Conservation (phyloP, 1,140 invertebrate species). For the Oreohelix idahoensis region DNA sequence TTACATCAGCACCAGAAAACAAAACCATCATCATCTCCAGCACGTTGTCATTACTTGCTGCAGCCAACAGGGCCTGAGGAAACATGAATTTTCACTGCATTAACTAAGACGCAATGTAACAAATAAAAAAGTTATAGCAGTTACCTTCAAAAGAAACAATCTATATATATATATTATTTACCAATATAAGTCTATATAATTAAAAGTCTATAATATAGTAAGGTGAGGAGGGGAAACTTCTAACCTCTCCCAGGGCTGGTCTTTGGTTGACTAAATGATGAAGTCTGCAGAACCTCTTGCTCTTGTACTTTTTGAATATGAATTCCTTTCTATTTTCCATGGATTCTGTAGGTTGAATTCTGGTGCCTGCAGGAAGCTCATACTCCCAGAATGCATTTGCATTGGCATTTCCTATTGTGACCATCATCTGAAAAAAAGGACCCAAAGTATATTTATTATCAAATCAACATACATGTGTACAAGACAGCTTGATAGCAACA, state of each 20-base stretch:
- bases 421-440: conserved; percentile 67
- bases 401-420: conserved; percentile 63
- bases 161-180: no score
- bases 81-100: no score
- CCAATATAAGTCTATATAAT: no score
- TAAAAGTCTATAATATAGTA: no score
- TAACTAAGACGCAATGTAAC: no score
- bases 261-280: conserved; percentile 39
- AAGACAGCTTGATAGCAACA: no score
- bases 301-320: conserved; percentile 61
- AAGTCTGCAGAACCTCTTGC: conserved; percentile 48
- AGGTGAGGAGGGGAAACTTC: no score
- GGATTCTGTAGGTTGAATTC: conserved; percentile 38
- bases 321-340: conserved; percentile 49
- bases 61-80: conserved; percentile 55
- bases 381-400: conserved; percentile 66
- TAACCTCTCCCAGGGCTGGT: conserved; percentile 24
- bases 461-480: no score
- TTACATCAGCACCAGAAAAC: conserved; percentile 68
- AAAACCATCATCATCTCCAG: conserved; percentile 60
- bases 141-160: no score
- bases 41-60: conserved; percentile 56
- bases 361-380: conserved; percentile 42
- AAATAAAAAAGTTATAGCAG: no score
- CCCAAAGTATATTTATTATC: no score